A percentile compares a stretch with the other conserved stretches of the same genome.
Conservation (phyloP, 1,140 invertebrate species). For the Caenorhabditis brenneri region DNA sequence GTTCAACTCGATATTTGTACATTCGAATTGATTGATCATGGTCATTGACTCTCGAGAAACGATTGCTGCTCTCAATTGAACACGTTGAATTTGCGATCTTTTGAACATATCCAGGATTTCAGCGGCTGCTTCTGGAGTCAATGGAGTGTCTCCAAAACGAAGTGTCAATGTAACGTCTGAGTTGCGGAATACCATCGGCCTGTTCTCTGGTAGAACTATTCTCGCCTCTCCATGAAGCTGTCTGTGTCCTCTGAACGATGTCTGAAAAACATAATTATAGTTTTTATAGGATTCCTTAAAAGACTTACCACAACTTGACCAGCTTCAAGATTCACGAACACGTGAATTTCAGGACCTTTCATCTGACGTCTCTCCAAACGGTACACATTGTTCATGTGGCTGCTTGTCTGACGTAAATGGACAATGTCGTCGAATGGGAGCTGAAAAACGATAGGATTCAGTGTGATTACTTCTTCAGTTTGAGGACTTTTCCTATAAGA, state of each 20-base stretch:
- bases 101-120: conserved; percentile 1
- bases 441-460: too few species aligned
- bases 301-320: background rate
- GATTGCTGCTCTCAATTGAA: background rate
- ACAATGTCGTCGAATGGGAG: background rate
- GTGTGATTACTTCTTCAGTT: too few species aligned
- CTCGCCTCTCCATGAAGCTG: background rate
- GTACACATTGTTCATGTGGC: background rate
- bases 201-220: background rate
- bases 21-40: background rate
- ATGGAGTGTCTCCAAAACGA: background rate
- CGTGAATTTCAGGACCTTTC: background rate
- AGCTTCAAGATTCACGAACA: background rate
- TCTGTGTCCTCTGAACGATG: background rate
- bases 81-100: background rate
- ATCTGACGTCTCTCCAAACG: background rate
- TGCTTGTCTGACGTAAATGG: background rate
- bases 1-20: background rate
- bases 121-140: background rate
- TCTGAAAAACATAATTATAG: background rate
- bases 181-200: background rate
- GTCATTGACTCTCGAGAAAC: background rate
- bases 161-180: background rate
- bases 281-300: background rate
- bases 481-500: background rate